phyloP scores from a whole-genome alignment of 2,797 vertebrate species.

The Tauraco hartlaubi region DNA sequence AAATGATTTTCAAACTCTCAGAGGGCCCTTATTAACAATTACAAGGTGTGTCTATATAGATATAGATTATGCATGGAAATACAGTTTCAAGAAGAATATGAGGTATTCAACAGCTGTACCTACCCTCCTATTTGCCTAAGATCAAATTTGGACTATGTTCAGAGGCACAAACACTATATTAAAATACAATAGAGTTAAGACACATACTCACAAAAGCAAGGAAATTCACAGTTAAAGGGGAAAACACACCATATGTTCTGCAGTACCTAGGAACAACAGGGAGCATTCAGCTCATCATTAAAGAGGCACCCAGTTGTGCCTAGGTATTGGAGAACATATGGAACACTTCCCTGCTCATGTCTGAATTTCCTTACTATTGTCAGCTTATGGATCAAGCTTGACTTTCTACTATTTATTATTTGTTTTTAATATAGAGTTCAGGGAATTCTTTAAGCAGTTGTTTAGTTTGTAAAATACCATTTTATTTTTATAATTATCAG shows the following conservation, averaged over 20 bases:
- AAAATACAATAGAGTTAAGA: constrained; percentile 79
- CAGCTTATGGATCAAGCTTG: constrained; percentile 72
- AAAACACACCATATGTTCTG: constrained; percentile 80
- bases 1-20: constrained; percentile 68
- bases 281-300: constrained; percentile 85
- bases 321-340: constrained; percentile 84
- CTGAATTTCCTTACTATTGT: constrained; percentile 76
- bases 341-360: constrained; percentile 77
- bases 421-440: constrained; percentile 25
- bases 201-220: constrained; percentile 83
- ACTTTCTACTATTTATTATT: constrained; percentile 45
- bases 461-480: background rate
- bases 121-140: constrained; percentile 66
- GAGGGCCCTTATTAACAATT: constrained; percentile 75
- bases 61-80: constrained; percentile 60
- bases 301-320: constrained; percentile 85
- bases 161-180: constrained; percentile 74
- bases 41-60: constrained; percentile 59
- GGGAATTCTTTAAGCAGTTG: background rate
- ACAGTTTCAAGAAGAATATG: constrained; percentile 49
- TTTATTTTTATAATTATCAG: constrained; percentile 16
- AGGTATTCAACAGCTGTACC: constrained; percentile 73
- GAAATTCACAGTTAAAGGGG: constrained; percentile 78
- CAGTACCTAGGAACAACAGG: constrained; percentile 82
- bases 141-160: constrained; percentile 70